Conservation (phyloP, 1,140 invertebrate genomes). For the Nixonia krombeini region DNA sequence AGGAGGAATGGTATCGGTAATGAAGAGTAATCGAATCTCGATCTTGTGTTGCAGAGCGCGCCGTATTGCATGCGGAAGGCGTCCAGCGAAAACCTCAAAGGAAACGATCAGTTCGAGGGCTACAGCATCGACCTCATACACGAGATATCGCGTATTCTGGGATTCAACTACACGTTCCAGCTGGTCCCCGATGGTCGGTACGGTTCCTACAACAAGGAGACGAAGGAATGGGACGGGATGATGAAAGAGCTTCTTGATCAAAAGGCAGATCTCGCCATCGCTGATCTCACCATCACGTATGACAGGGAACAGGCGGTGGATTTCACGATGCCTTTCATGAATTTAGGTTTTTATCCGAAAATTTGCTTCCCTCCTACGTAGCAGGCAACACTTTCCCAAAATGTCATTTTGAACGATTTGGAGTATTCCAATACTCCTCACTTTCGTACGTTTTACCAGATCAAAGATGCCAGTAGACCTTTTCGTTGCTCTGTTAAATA, state of each 20-base stretch:
- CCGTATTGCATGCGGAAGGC: slow-evolving; percentile 93
- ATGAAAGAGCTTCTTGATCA: slow-evolving; percentile 92
- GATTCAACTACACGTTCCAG: slow-evolving; percentile 91
- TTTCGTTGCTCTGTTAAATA: no score
- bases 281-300: slow-evolving; percentile 94
- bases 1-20: no score
- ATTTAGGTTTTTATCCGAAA: slow-evolving; percentile 75
- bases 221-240: slow-evolving; percentile 95
- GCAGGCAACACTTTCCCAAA: background rate
- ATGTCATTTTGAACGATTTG: no score
- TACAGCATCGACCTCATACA: slow-evolving; percentile 90
- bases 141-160: slow-evolving; percentile 88
- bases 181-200: slow-evolving; percentile 87
- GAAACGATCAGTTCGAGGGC: slow-evolving; percentile 91
- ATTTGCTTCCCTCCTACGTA: background rate
- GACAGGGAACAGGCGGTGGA: slow-evolving; percentile 91
- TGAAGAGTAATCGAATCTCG: no score
- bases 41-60: slow-evolving; percentile 77
- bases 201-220: slow-evolving; percentile 82
- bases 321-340: slow-evolving; percentile 97
- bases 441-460: no score
- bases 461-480: no score
- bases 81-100: slow-evolving; percentile 83
- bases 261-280: slow-evolving; percentile 92
- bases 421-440: no score